Percentiles rank a stretch among this genome's conserved stretches.
Conservation (phyloP, 1,140 invertebrate species). For the Macrocentrus cingulum region DNA sequence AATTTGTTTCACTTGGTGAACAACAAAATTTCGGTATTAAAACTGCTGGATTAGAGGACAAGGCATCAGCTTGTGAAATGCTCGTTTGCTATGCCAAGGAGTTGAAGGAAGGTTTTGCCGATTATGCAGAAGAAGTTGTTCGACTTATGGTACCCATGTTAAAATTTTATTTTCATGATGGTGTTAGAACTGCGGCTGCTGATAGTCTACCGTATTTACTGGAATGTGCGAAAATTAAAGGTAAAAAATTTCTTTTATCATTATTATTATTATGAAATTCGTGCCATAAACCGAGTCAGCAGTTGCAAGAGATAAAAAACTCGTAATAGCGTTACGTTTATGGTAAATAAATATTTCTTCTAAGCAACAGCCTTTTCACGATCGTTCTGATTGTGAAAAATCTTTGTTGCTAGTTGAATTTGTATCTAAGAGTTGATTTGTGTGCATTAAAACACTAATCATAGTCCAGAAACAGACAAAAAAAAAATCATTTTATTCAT, state of each 20-base stretch:
- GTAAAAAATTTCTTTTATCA: conserved; percentile 39
- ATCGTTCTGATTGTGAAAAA: conserved; percentile 7
- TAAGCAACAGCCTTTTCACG: neutral
- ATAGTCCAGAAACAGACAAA: conserved; percentile 15
- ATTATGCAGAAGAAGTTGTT: conserved; percentile 92
- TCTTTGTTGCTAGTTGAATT: neutral
- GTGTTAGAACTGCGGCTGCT: conserved; percentile 86
- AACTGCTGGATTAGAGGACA: conserved; percentile 94
- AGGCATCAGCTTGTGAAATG: conserved; percentile 99
- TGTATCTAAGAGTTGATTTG: conserved; percentile 12
- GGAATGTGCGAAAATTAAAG: conserved; percentile 89
- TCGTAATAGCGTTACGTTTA: conserved; percentile 17
- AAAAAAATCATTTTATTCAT: neutral
- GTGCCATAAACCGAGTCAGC: conserved; percentile 22
- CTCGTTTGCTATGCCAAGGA: conserved; percentile 97
- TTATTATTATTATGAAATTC: conserved; percentile 2
- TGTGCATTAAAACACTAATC: neutral
- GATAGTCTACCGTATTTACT: conserved; percentile 93
- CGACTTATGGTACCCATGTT: conserved; percentile 95
- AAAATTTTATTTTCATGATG: conserved; percentile 99
- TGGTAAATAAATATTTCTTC: conserved; percentile 11
- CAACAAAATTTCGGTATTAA: conserved; percentile 92
- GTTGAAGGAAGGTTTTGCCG: conserved; percentile 93
- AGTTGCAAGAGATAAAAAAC: neutral
- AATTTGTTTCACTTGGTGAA: conserved; percentile 95